phyloP scores from a whole-genome alignment of 2,888 invertebrate genomes.

The Julus scandinavius region DNA sequence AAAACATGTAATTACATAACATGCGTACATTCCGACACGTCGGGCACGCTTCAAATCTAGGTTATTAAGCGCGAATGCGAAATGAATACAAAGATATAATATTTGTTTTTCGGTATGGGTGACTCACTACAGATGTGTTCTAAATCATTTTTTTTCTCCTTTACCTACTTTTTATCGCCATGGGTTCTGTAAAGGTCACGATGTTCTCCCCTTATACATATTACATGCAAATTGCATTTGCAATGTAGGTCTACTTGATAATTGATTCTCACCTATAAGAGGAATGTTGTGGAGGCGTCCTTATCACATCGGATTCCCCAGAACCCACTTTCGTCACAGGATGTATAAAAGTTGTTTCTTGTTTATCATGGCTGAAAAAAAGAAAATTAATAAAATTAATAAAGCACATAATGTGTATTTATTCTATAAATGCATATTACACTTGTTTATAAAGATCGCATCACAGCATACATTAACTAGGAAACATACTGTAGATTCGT shows the following conservation, averaged over 20 bases:
- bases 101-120: not conserved
- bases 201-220: not conserved
- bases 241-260: slow-evolving; percentile 26
- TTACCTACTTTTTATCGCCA: slow-evolving; percentile 42
- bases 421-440: too few species aligned
- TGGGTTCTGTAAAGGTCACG: slow-evolving; percentile 48
- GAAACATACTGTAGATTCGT: too few species aligned
- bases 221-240: not conserved
- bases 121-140: not conserved
- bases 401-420: not conserved
- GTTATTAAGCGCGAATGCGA: not conserved
- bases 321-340: slow-evolving; percentile 61
- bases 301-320: slow-evolving; percentile 56
- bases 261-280: slow-evolving; percentile 47
- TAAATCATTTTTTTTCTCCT: not conserved
- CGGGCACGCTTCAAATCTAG: not conserved
- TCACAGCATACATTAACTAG: too few species aligned
- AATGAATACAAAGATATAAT: not conserved
- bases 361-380: slow-evolving; percentile 63
- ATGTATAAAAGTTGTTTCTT: slow-evolving; percentile 63
- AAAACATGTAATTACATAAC: too few species aligned
- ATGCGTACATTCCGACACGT: too few species aligned
- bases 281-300: slow-evolving; percentile 54
- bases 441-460: not conserved
- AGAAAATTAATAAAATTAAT: slow-evolving; percentile 52